Evolutionary conservation across 1,140 invertebrate species (phyloP), one percentile per base, ranked within the genome.

Genomic region (Oppia nitens): DNA sequence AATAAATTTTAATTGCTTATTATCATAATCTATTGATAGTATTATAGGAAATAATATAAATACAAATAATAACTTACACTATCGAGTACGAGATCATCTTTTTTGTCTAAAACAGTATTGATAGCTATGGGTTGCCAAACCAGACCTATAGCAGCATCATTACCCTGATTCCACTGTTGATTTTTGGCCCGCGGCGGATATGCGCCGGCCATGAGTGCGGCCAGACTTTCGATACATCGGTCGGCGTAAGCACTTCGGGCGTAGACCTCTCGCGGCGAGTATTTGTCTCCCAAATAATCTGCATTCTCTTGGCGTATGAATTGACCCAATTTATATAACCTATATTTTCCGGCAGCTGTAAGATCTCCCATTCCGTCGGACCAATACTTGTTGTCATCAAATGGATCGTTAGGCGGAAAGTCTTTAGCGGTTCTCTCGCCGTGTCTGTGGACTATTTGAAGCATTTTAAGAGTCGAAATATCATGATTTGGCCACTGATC

Each of bases 111-210:
- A 27, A 57, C 48, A 28, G 56, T 4, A 21, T 20, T 25, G n/a
- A 94, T 79, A 1, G 89, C 85, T 64, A 94, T 81, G 0, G 90
- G 90, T 65, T 87, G 84, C 90, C 90, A 95, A 17, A 57, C 9
- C 24, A 20, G 23, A 32, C 40, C 56, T 17, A 57, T 32, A 3
- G 40, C 40, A 21, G 21, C 3, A 21, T 40, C 2, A 49, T 1
- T 3, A 12, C 47, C 6, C 6, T 40, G 6, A 79, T 73, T 66
- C 86, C 80, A 25, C 78, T 71, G 4, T 76, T 71, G 24, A 70
- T 23, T 4, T 14, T 17, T 26, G 20, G 45, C 4, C 14, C 57
- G 47, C 3, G 62, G 62, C 47, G 59, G 59, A 52, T 62, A 63
- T 27, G 51, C 47, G 17, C 62, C 56, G 27, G 55, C 11, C 2